phyloP scores from a whole-genome alignment of 1,140 invertebrate species.

The Ips nitidus region DNA sequence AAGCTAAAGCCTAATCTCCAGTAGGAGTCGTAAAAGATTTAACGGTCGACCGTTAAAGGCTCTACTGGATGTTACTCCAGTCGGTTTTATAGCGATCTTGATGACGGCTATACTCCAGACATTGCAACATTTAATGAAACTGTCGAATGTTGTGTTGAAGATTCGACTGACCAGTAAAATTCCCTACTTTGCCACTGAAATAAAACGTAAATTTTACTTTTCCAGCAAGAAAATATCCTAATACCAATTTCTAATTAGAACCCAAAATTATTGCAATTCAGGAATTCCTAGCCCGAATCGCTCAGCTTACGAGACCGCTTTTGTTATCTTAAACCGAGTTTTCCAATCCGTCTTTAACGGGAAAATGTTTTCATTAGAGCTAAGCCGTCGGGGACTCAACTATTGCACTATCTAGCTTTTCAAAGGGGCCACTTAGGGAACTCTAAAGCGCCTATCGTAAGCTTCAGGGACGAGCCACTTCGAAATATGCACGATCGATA shows the following conservation, averaged over 20 bases:
- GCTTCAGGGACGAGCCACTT: neutral
- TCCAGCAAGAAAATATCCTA: neutral
- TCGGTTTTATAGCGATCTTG: neutral
- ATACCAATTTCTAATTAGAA: too few species aligned
- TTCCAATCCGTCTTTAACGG: conserved; percentile 3
- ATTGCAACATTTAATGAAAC: conserved; percentile 3
- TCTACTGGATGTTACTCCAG: neutral
- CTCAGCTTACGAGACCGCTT: neutral
- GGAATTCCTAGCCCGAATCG: neutral
- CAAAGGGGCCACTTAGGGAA: conserved; percentile 3
- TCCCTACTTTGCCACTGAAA: neutral
- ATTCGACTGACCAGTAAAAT: neutral
- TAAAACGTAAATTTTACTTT: neutral
- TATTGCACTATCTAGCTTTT: conserved; percentile 2
- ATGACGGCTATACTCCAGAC: neutral
- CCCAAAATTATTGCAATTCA: neutral
- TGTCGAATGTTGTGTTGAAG: neutral
- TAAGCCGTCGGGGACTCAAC: neutral
- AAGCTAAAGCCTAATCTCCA: neutral
- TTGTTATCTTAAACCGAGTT: conserved; percentile 3
- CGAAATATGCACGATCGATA: neutral
- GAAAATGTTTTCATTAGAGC: conserved; percentile 2
- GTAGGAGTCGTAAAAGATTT: neutral
- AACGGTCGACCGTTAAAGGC: neutral
- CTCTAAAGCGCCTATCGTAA: neutral